phyloP scores from a whole-genome alignment of 2,797 vertebrate species.

The Helarctos malayanus region DNA sequence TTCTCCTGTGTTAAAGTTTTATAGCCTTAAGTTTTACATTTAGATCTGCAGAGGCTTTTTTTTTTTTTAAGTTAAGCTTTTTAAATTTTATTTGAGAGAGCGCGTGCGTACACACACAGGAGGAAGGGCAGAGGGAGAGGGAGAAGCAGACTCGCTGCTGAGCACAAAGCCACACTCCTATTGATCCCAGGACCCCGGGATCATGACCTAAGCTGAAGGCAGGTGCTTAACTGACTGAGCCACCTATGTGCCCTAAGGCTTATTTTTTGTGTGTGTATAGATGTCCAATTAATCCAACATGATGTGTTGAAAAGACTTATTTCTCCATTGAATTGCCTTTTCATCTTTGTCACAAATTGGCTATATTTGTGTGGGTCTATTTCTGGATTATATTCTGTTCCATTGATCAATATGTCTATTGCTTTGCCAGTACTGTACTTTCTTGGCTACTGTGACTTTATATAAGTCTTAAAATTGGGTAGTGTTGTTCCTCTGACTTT shows the following conservation, averaged over 20 bases:
- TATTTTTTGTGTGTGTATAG: background rate
- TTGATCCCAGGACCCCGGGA: background rate
- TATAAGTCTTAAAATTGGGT: background rate
- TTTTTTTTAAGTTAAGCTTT: background rate
- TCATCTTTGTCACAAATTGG: background rate
- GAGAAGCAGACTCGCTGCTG: background rate
- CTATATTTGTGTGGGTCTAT: background rate
- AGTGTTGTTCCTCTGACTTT: background rate
- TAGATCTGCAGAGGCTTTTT: background rate
- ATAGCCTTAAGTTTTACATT: background rate
- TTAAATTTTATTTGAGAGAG: background rate
- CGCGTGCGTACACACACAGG: too few relatives aligned
- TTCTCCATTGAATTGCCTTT: background rate
- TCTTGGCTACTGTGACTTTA: background rate
- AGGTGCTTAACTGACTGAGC: background rate
- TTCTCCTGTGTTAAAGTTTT: background rate
- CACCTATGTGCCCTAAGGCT: background rate
- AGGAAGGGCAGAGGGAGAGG: background rate
- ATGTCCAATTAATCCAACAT: background rate
- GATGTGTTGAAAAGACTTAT: background rate
- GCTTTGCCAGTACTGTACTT: background rate
- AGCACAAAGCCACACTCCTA: background rate
- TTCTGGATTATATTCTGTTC: background rate
- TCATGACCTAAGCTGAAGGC: background rate
- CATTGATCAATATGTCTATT: background rate